phyloP scores from a whole-genome alignment of 2,888 invertebrate genomes.

The Lymantria monacha region DNA sequence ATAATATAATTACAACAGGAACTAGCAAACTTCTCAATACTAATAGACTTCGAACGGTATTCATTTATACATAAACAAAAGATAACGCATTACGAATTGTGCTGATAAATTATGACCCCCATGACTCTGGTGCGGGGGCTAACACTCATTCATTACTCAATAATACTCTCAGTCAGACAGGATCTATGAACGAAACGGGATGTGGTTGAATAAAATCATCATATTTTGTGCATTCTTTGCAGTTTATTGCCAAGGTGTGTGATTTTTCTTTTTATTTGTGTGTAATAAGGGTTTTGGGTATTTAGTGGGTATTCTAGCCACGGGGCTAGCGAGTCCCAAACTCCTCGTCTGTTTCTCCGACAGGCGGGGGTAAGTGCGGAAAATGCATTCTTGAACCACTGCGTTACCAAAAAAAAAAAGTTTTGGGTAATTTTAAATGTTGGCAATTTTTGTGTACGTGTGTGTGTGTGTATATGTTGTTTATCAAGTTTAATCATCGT shows the following conservation, averaged over 20 bases:
- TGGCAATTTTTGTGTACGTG: no score
- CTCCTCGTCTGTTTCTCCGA: no score
- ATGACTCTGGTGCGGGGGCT: constrained; percentile 27
- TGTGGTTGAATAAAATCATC: constrained; percentile 27
- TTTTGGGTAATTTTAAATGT: no score
- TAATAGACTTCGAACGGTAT: not conserved
- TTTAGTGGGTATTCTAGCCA: no score
- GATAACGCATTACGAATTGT: constrained; percentile 9
- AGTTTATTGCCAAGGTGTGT: constrained; percentile 26
- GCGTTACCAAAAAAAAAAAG: no score
- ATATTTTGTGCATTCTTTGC: constrained; percentile 13
- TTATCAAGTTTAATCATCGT: no score
- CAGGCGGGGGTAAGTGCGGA: no score
- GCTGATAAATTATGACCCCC: constrained; percentile 45
- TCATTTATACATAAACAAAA: constrained; percentile 2
- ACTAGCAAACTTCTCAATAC: no score
- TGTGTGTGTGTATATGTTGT: no score
- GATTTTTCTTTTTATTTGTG: constrained; percentile 1
- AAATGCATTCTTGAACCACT: no score
- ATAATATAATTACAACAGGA: no score
- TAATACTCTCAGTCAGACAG: constrained; percentile 7
- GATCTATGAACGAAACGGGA: constrained; percentile 13
- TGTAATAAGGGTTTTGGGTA: not conserved
- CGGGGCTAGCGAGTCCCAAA: no score
- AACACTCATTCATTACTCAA: constrained; percentile 16